Conservation (phyloP, 2,797 vertebrate species). For the Melopsittacus undulatus region DNA sequence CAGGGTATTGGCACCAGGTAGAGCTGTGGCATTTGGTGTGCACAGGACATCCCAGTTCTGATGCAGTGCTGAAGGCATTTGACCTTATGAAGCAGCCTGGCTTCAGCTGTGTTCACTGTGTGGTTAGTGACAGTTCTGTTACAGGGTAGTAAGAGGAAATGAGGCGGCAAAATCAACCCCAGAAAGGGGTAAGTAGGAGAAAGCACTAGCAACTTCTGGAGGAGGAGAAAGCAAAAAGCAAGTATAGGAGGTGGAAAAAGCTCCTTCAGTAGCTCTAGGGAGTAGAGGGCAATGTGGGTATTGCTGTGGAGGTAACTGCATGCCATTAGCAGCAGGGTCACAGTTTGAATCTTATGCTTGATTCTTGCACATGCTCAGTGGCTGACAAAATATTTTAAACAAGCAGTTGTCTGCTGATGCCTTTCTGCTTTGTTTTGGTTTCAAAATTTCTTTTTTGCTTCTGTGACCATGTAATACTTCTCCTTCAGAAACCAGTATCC, state of each 20-base stretch:
- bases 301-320: neutral
- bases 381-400: neutral
- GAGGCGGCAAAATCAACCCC: neutral
- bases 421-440: neutral
- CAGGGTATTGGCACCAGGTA: neutral
- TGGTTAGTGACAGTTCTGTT: neutral
- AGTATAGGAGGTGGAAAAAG: neutral
- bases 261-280: neutral
- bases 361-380: neutral
- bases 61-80: neutral
- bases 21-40: neutral
- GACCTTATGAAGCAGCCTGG: neutral
- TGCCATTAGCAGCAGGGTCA: neutral
- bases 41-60: neutral
- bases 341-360: neutral
- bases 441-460: neutral
- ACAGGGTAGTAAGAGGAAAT: neutral
- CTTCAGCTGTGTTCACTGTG: neutral
- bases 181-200: neutral
- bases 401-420: neutral
- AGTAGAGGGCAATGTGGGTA: neutral
- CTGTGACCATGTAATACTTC: neutral
- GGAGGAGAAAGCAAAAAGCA: neutral
- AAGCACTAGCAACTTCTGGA: neutral
- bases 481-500: neutral